Evolutionary conservation across 37 sponge, comb jelly and placozoan species (phyloP), one percentile per base, ranked within the genome.

Genomic region (Diacarnus erythraeanus): DNA sequence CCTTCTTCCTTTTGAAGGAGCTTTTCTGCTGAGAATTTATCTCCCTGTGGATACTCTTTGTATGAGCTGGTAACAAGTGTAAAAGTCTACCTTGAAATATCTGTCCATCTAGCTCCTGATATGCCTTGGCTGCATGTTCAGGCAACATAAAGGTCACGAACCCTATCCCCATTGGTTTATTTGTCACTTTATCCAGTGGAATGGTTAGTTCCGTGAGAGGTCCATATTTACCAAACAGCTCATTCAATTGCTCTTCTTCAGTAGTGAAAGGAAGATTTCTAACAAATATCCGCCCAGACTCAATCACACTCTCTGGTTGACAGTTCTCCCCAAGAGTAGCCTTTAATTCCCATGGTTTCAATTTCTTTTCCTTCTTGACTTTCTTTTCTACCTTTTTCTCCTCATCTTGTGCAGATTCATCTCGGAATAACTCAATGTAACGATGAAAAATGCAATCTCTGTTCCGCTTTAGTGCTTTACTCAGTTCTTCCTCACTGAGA

Each of bases 81-180:
- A 97, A 64, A 40, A 97, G 78, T 22, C 98, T 22, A 0, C 98
- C 98, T 77, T 90, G 89, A 44, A 88, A 96, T n/a, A 90, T 84
- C 35, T 77, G 73, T 6, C 94, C 90, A 61, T 96, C 94, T 31
- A 94, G 74, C 2, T 91, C 94, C 22, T 83, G 38, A 23, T 57
- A 83, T 29, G 97, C 97, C 84, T 80, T 83, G 35, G 90, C 89
- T 0, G 94, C 97, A 56, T 98, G 94, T 63, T 95, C 99, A 12
- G 99, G 96, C 23, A 95, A 80, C 88, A 95, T 87, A 71, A 82
- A 98, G 5, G 96, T 98, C 26, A 98, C 88, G 82, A 91, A 96
- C 2, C 85, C 96, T 60, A 93, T 61, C 0, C 99, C 99, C 41
- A 87, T 95, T 2, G 93, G 74, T 27, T 77, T 85, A 66, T 91